Conservation (phyloP, 2,113 vertebrate species). For the Pristiophorus japonicus region DNA sequence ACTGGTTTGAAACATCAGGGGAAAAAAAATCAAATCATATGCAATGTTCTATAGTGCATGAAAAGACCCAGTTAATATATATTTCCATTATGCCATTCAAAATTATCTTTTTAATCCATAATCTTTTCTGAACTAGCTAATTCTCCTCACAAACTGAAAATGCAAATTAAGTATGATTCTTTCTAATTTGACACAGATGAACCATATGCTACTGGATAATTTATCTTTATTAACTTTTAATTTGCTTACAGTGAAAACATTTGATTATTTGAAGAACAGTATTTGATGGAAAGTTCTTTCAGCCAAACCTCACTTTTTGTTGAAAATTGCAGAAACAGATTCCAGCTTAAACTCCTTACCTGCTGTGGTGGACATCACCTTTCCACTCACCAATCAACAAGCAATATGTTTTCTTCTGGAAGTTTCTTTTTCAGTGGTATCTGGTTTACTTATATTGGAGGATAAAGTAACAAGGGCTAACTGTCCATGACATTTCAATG, state of each 20-base stretch:
- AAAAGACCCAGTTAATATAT: conserved; percentile 34
- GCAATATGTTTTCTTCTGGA: not conserved
- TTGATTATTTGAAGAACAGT: conserved; percentile 30
- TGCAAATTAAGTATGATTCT: conserved; percentile 35
- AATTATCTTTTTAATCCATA: conserved; percentile 37
- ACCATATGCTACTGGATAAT: conserved; percentile 37
- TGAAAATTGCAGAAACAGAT: not conserved
- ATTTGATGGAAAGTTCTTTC: conserved; percentile 12
- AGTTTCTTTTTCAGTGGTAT: no score
- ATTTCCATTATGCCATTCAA: conserved; percentile 37
- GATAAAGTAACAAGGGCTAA: no score
- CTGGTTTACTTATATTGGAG: no score
- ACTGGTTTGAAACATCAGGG: conserved; percentile 24
- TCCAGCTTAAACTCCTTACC: not conserved
- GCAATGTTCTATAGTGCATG: conserved; percentile 32
- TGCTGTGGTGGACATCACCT: not conserved
- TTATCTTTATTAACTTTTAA: conserved; percentile 38
- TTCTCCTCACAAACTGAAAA: conserved; percentile 30
- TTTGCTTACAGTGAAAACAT: conserved; percentile 32
- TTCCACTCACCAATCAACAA: not conserved
- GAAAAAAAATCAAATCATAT: conserved; percentile 15
- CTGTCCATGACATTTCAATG: no score
- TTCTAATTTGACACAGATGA: conserved; percentile 38
- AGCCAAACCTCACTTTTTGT: not conserved
- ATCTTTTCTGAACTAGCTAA: conserved; percentile 29